A percentile compares a stretch with the other conserved stretches of the same genome.
These are phyloP conservation scores for Melanostoma mellinum DNA, from an alignment of 2,888 invertebrate genomes.

Conservation along the genomic window DNA sequence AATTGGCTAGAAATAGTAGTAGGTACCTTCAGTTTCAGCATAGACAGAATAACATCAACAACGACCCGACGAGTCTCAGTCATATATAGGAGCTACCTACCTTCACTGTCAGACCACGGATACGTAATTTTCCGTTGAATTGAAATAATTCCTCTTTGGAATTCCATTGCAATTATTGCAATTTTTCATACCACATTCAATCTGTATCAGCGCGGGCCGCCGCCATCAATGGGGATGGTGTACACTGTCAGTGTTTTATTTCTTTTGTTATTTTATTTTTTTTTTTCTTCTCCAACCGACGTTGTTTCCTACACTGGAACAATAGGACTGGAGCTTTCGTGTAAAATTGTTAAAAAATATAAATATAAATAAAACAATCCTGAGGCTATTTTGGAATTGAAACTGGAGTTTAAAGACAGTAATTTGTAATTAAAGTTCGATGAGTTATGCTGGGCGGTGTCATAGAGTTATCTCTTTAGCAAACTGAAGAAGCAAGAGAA, in stretches of 20 bases:
- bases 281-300: constrained; percentile 20
- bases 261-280: constrained; percentile 40
- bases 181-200: constrained; percentile 66
- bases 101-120: constrained; percentile 42
- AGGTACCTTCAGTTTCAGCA: background rate
- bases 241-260: background rate
- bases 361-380: background rate
- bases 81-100: background rate
- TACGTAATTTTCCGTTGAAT: constrained; percentile 61
- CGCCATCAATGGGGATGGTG: constrained; percentile 5
- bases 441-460: constrained; percentile 62
- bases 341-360: constrained; percentile 15
- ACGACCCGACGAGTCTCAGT: background rate
- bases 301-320: background rate
- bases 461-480: constrained; percentile 65
- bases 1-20: constrained; percentile 15
- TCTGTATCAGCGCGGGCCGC: constrained; percentile 32
- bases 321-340: constrained; percentile 19
- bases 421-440: constrained; percentile 51
- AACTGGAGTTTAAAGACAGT: constrained; percentile 20
- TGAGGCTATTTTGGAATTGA: background rate
- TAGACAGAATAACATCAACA: constrained; percentile 23
- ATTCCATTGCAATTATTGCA: constrained; percentile 71
- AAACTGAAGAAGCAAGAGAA: background rate
- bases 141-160: constrained; percentile 69